Evolutionary conservation across 2,113 vertebrate species (phyloP).

Genomic region (Bagarius yarrelli): DNA sequence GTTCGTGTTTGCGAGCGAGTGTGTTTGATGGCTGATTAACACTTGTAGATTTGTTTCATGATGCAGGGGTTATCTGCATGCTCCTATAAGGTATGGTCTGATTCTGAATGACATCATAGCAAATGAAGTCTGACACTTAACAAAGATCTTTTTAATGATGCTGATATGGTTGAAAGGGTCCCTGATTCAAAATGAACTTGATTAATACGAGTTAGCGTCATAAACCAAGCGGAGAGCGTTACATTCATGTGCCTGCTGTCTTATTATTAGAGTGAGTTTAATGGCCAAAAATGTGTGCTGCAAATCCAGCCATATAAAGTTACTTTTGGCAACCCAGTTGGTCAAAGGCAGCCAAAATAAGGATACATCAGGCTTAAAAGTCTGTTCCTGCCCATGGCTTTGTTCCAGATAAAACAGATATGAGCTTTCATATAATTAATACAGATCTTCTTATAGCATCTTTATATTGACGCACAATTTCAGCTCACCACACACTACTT

Average conservation of each 20-base stretch:
- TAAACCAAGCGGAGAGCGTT: constrained; percentile 17
- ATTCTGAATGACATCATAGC: constrained; percentile 22
- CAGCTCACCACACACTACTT: neutral
- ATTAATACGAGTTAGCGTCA: constrained; percentile 17
- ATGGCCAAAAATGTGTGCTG: constrained; percentile 25
- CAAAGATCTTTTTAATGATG: constrained; percentile 26
- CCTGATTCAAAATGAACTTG: constrained; percentile 18
- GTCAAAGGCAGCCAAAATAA: constrained; percentile 38
- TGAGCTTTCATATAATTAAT: constrained; percentile 11
- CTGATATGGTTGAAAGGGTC: constrained; percentile 14
- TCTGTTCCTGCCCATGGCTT: neutral
- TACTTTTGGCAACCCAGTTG: constrained; percentile 33
- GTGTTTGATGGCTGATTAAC: constrained; percentile 7
- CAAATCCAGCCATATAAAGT: constrained; percentile 41
- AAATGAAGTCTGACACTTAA: constrained; percentile 7
- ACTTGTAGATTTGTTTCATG: neutral
- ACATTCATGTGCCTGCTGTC: constrained; percentile 22
- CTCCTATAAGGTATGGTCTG: neutral
- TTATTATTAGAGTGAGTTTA: constrained; percentile 41
- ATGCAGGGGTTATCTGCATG: neutral
- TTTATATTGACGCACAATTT: constrained; percentile 4
- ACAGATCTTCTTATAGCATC: neutral
- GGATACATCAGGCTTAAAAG: constrained; percentile 1
- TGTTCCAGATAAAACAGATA: constrained; percentile 21
- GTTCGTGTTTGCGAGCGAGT: neutral